Percentiles rank a stretch among this genome's conserved stretches.
Evolutionary conservation across 2,888 invertebrate genomes (phyloP).

Genomic region (Pediacus dermestoides): DNA sequence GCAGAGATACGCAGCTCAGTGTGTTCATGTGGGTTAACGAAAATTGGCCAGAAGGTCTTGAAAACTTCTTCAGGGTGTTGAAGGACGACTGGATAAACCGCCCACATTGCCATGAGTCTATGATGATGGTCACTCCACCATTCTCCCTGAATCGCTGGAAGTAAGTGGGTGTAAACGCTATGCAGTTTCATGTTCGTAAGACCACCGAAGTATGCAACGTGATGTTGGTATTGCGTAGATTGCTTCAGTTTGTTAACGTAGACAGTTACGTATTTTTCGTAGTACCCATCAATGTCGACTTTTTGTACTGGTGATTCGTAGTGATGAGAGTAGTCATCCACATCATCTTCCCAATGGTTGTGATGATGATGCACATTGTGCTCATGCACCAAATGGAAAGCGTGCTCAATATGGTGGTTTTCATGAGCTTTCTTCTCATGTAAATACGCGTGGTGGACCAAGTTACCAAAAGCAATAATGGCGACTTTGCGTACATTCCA

Average conservation of each 20-base stretch:
- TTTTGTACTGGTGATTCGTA: constrained; percentile 3
- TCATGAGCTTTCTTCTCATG: constrained; percentile 3
- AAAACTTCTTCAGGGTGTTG: constrained; percentile 32
- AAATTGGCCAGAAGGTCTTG: constrained; percentile 51
- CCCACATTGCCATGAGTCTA: constrained; percentile 48
- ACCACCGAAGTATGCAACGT: constrained; percentile 49
- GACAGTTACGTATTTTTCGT: constrained; percentile 32
- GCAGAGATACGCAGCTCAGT: constrained; percentile 48
- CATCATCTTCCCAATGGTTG: neutral
- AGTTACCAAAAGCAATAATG: constrained; percentile 49
- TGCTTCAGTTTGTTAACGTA: constrained; percentile 32
- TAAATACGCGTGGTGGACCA: constrained; percentile 44
- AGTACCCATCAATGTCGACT: constrained; percentile 20
- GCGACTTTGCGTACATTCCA: constrained; percentile 42
- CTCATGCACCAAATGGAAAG: constrained; percentile 1
- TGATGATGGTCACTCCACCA: constrained; percentile 39
- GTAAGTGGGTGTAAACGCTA: constrained; percentile 44
- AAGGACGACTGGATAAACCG: constrained; percentile 38
- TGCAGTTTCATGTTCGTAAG: constrained; percentile 50
- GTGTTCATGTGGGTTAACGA: constrained; percentile 46
- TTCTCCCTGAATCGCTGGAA: constrained; percentile 47
- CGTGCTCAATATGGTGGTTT: neutral
- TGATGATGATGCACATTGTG: constrained; percentile 7
- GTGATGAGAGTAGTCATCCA: too few relatives aligned
- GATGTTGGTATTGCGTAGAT: constrained; percentile 39